Conservation (phyloP, 2,113 vertebrate species). For the Chaetops frenatus region DNA sequence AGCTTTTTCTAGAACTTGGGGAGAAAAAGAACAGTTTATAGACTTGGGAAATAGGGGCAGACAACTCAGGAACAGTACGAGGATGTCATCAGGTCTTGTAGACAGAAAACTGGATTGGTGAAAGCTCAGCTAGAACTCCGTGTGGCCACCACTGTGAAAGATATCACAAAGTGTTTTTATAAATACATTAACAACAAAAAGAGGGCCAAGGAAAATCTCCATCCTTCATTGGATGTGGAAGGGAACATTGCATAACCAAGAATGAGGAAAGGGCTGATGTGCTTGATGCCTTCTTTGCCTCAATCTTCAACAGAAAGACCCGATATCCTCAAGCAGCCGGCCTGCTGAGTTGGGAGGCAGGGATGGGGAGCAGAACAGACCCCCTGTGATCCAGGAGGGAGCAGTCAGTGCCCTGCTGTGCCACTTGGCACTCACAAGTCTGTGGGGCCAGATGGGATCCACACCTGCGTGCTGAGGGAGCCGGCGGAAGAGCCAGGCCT, state of each 20-base stretch:
- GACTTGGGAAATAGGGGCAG: neutral
- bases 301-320: neutral
- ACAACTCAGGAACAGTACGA: neutral
- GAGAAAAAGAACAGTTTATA: neutral
- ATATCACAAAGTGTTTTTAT: neutral
- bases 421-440: neutral
- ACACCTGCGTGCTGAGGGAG: neutral
- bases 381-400: neutral
- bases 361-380: neutral
- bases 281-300: neutral
- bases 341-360: neutral
- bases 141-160: rapidly evolving
- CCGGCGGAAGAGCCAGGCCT: neutral
- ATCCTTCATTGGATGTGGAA: neutral
- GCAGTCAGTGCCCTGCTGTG: neutral
- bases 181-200: neutral
- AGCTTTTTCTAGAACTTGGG: neutral
- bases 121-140: neutral
- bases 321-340: rapidly evolving
- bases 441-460: neutral
- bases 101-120: neutral
- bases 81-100: neutral
- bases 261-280: neutral
- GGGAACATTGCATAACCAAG: neutral
- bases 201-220: neutral